Evolutionary conservation across 2,113 vertebrate species (phyloP), one percentile per base, ranked within the genome.

Genomic region (Aegotheles bennettii): DNA sequence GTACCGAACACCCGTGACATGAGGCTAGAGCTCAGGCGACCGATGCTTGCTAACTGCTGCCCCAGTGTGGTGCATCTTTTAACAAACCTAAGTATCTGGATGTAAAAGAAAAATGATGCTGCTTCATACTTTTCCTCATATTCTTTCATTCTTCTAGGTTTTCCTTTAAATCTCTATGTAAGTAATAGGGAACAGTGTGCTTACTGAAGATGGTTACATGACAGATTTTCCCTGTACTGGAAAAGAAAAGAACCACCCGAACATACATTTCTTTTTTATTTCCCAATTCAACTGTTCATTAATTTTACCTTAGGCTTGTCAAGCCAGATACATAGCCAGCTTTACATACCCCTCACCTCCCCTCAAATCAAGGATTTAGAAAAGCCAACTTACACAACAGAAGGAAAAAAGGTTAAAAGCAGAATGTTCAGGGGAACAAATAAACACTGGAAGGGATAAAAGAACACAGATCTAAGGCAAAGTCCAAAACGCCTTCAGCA

Each of bases 31-130:
- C 43, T 86, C 63, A 48, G 29, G 25, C 78, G 74, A 71, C 84
- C 59, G 90, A 61, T 15, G 90, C 95, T 97, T 98, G 96, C 95
- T 94, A 89, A 96, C 96, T 97, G 95, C 96, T 98, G 97, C 98
- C 97, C 92, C 97, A 53, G 48, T 97, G 97, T 98, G 97, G 97
- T 94, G 16, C 36, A 57, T 87, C 74, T 35, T 97, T 95, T 96
- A 97, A 96, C 93, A 78, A 79, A 69, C 31, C 3, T 4, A 81
- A 60, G 10, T 59, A 69, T 35, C 69, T 45, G 69, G 9, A 95
- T 87, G 23, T 84, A 38, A 36, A 38, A 71, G 40, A 50, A 79
- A 86, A 90, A 70, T 25, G 1, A 59, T 42, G 29, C 50, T 17
- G 38, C 13, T 64, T 74, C 28, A 20, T 11, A 11, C 11, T 88